phyloP scores from a whole-genome alignment of 2,113 vertebrate genomes.

The Silurus asotus region DNA sequence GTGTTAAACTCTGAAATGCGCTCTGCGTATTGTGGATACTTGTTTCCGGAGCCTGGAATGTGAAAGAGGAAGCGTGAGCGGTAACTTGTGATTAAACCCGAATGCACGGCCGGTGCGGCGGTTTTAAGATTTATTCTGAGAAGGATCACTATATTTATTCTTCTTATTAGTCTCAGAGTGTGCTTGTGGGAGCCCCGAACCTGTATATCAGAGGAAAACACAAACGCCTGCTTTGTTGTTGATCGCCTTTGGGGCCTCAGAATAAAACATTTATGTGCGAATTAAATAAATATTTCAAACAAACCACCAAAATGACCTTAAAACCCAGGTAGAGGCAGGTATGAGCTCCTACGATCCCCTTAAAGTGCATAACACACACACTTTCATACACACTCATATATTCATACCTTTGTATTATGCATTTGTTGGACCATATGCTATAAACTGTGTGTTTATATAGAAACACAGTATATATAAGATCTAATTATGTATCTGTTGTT shows the following conservation, averaged over 20 bases:
- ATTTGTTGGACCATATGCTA: constrained; percentile 1
- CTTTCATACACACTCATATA: neutral
- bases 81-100: neutral
- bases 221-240: constrained; percentile 22
- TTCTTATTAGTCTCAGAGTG: neutral
- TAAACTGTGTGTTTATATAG: neutral
- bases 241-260: neutral
- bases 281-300: constrained; percentile 22
- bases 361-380: neutral
- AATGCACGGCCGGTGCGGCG: neutral
- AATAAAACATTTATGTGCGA: constrained; percentile 6
- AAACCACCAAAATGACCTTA: constrained; percentile 7
- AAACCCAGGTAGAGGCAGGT: neutral
- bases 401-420: neutral
- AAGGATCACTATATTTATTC: neutral
- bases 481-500: neutral
- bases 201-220: constrained; percentile 26
- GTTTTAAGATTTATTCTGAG: neutral
- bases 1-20: constrained; percentile 6
- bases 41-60: neutral
- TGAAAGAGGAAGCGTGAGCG: neutral
- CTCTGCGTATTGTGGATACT: neutral
- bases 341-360: neutral
- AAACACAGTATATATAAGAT: neutral
- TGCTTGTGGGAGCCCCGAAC: neutral